Evolutionary conservation across 2,797 vertebrate genomes (phyloP).

Genomic region (Microctenopoma stevenorrisi): DNA sequence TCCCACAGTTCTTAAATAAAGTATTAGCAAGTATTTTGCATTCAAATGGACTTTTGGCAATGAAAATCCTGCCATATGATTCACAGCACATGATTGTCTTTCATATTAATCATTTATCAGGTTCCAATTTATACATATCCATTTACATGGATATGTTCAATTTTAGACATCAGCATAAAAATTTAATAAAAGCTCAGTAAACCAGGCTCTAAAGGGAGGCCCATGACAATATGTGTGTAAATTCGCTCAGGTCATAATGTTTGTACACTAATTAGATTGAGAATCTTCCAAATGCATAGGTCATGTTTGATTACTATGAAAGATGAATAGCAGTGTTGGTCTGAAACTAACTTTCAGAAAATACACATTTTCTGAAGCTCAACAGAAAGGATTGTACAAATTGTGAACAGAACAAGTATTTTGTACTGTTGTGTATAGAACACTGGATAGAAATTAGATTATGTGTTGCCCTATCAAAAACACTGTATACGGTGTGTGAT

Average conservation of each 20-base stretch:
- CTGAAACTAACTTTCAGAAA: neutral
- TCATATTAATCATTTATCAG: neutral
- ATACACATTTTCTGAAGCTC: neutral
- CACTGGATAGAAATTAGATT: conserved; percentile 2
- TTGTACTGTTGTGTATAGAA: neutral
- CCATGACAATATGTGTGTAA: conserved; percentile 1
- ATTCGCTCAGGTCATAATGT: no score
- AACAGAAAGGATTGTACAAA: neutral
- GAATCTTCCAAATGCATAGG: conserved; percentile 17
- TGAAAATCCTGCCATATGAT: no score
- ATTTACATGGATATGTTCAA: neutral
- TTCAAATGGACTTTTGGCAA: no score
- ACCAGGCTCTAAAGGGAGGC: neutral
- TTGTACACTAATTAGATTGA: conserved; percentile 9
- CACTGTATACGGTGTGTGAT: neutral
- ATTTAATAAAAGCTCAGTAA: conserved; percentile 4
- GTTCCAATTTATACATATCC: neutral
- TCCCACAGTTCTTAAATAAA: no score
- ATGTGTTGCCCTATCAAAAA: neutral
- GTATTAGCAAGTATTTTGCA: no score
- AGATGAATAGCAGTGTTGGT: neutral
- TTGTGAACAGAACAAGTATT: neutral
- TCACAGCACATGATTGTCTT: no score
- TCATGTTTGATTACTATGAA: conserved; percentile 11
- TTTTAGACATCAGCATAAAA: conserved; percentile 1